A percentile compares a stretch with the other conserved stretches of the same genome.
These are phyloP conservation scores for Pseudomyrmex flavicornis DNA, from an alignment of 1,140 invertebrate genomes.

Conservation along the genomic window DNA sequence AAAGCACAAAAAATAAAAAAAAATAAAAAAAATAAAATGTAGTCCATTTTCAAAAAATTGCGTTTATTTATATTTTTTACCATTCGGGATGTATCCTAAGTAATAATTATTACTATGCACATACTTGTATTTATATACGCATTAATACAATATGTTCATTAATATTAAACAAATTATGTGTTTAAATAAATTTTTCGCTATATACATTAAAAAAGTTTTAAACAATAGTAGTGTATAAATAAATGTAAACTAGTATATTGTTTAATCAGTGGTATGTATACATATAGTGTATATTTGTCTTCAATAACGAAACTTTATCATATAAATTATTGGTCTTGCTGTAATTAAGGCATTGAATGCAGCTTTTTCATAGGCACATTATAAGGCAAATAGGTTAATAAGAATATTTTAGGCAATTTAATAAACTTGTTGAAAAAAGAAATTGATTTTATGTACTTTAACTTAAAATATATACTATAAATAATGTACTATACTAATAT, in stretches of 20 bases:
- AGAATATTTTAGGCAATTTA: background rate
- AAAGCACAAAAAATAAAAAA: conserved; percentile 42
- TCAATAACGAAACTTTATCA: conserved; percentile 61
- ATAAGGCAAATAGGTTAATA: conserved; percentile 62
- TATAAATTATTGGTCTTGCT: conserved; percentile 54
- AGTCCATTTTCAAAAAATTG: conserved; percentile 54
- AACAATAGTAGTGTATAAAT: conserved; percentile 41
- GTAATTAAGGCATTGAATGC: conserved; percentile 56
- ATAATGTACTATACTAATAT: background rate
- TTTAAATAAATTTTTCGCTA: conserved; percentile 30
- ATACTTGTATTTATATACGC: conserved; percentile 63
- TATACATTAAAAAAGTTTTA: conserved; percentile 40
- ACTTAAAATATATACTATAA: too few species aligned
- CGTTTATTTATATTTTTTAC: conserved; percentile 57
- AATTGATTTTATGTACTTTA: too few species aligned
- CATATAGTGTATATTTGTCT: conserved; percentile 3
- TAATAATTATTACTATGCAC: conserved; percentile 58
- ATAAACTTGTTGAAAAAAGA: too few species aligned
- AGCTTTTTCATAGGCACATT: conserved; percentile 67
- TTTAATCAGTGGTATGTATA: conserved; percentile 46
- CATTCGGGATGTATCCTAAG: conserved; percentile 40
- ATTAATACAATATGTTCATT: conserved; percentile 58
- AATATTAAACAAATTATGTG: conserved; percentile 15
- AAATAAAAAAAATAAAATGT: conserved; percentile 64
- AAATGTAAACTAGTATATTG: conserved; percentile 28